Evolutionary conservation across 2,888 invertebrate species (phyloP), one percentile per base, ranked within the genome.

Genomic region (Dermolepida albohirtum): DNA sequence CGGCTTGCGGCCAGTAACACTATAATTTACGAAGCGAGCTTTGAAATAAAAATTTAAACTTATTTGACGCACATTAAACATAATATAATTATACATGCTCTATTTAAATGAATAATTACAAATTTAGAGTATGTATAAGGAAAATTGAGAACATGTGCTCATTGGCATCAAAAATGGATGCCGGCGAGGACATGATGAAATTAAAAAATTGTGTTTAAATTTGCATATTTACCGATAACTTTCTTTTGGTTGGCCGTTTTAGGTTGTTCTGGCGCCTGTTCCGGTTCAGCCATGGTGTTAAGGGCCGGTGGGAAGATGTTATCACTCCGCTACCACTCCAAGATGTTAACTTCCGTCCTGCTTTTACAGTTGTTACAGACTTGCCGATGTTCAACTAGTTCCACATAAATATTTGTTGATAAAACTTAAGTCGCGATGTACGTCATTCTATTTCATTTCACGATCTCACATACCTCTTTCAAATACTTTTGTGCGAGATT

Each of bases 251-350:
- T 88, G 86, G 88, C 88, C 87, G 80, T 86, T 86, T 79, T 82
- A 64, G 77, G 76, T 78, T 79, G 78, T 79, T 77, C 80, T 85
- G 84, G 84, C 84, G 86, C 84, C 85, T 86, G 85, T 86, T 89
- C 95, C 89, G 95, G 92, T 92, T 96, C 96, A 92, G 95, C 95
- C 96, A 96, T 96, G 92, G 89, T 90, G 90, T 89, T 87, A 89
- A 87, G 89, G 89, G 88, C 88, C 88, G 88, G 88, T 88, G 87
- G 89, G 89, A 84, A 89, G 89, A 89, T 89, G 89, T 88, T 89
- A 87, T 88, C 87, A 89, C 90, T 89, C 89, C 90, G 89, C 90
- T 88, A 88, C 89, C 89, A 87, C 88, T 88, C 87, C 88, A 87
- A 85, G 89, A 88, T 89, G 89, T 90, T 89, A 85, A 87, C 87